phyloP scores from a whole-genome alignment of 1,140 invertebrate genomes.

The Thaumetopoea pityocampa region DNA sequence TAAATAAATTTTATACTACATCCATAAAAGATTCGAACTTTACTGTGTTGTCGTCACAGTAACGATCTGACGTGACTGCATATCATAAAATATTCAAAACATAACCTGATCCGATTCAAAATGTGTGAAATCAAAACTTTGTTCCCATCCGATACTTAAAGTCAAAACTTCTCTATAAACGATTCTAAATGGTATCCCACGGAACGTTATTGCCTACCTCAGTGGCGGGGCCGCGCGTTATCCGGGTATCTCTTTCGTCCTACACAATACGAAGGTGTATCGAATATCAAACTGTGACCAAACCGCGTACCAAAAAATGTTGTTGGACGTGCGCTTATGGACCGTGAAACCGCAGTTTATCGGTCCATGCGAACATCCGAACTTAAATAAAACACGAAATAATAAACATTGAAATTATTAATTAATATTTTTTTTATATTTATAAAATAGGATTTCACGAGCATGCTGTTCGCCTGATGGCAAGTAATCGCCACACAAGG shows the following conservation, averaged over 20 bases:
- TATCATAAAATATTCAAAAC: conserved; percentile 25
- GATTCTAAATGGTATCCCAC: conserved; percentile 47
- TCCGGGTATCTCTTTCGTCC: conserved; percentile 42
- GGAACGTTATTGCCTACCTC: conserved; percentile 47
- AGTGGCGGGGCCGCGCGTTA: conserved; percentile 47
- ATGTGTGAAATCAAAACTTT: conserved; percentile 32
- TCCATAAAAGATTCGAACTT: conserved; percentile 14
- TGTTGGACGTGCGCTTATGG: too few species aligned
- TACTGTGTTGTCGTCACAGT: conserved; percentile 12
- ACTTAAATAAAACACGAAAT: too few species aligned
- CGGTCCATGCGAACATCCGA: conserved; percentile 37
- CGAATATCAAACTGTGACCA: conserved; percentile 30
- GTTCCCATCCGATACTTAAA: conserved; percentile 49
- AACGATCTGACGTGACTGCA: conserved; percentile 29
- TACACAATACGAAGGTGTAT: conserved; percentile 35
- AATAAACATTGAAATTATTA: too few species aligned
- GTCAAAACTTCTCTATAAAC: conserved; percentile 43
- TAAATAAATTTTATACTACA: too few species aligned
- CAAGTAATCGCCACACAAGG: too few species aligned
- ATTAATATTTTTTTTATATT: too few species aligned
- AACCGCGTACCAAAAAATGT: conserved; percentile 30
- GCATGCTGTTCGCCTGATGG: too few species aligned
- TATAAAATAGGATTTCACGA: too few species aligned
- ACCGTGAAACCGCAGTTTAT: conserved; percentile 37
- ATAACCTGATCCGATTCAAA: conserved; percentile 22